Base-by-base conservation (phyloP, 1,140 invertebrate species). In the Drosophila miranda region DNA sequence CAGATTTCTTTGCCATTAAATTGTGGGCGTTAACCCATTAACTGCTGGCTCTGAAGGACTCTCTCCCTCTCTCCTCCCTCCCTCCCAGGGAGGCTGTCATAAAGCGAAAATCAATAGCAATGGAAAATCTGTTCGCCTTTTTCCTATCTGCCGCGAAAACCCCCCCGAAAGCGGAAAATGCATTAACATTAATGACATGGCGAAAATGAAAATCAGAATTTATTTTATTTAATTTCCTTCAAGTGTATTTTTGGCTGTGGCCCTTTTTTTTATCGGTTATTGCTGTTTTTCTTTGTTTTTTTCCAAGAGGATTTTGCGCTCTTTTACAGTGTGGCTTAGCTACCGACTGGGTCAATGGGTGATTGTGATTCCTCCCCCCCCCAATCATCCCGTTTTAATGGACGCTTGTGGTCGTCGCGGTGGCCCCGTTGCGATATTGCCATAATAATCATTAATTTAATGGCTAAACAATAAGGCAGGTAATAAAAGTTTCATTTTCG, bases 361-460 rank as follows among this genome's bases (percentile, higher is more conserved):
- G 34, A 38, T 38, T 38, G 11, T 38, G 34, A 38, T 13, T 38
- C 9, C 34, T 5, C 23, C 23, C 4, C 23, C 5, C 23, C 23
- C 4, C 16, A 16, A 16, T 16, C 16, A 16, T 16, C 3, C 34
- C 54, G 16, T 53, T 79, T 84, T 84, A 80, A 86, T 86, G 81
- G 77, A 63, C 69, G 60, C 81, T 84, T 84, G 81, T 81, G 81
- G 81, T 86, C 57, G 62, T 50, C 64, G 55, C 42, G 34, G 34
- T 38, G 34, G 34, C 34, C 42, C 64, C 43, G n/a, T n/a, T 42
- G 59, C 79, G 70, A 87, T 87, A 87, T 87, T 87, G 82, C 82
- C 82, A 78, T 87, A 87, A 87, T 87, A 87, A 87, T 87, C 82
- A 87, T 87, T 87, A 87, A 87, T 87, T 87, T 87, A 78, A 87